Evolutionary conservation across 2,888 invertebrate genomes (phyloP).

Genomic region (Drosophila pseudotalamancana): DNA sequence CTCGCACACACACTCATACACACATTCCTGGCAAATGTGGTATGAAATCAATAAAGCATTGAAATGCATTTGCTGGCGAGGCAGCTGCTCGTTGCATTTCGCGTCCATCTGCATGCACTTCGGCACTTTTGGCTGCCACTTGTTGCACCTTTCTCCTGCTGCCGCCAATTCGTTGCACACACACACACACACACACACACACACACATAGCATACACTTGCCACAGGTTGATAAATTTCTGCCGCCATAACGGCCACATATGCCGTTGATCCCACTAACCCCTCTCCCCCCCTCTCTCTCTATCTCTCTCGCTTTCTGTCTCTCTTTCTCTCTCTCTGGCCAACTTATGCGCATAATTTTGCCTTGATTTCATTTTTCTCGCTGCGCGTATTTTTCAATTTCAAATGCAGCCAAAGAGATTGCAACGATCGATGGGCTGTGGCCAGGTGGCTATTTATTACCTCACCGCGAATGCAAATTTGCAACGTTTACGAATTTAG

Average conservation of each 20-base stretch:
- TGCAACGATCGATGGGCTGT: conserved; percentile 61
- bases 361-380: conserved; percentile 79
- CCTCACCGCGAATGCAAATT: conserved; percentile 74
- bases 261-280: conserved; percentile 57
- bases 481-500: conserved; percentile 41
- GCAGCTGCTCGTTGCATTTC: conserved; percentile 46
- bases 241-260: conserved; percentile 74
- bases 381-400: conserved; percentile 72
- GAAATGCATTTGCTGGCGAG: conserved; percentile 52
- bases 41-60: conserved; percentile 76
- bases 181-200: conserved; percentile 19
- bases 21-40: conserved; percentile 66
- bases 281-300: neutral
- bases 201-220: conserved; percentile 25
- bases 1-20: conserved; percentile 17
- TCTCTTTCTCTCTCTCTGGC: neutral
- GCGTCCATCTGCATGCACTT: conserved; percentile 54
- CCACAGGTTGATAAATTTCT: conserved; percentile 69
- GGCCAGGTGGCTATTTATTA: conserved; percentile 76
- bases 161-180: conserved; percentile 51
- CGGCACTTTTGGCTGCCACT: conserved; percentile 65
- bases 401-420: conserved; percentile 58
- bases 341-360: conserved; percentile 78
- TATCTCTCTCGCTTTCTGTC: neutral
- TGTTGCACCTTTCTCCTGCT: conserved; percentile 73